phyloP scores from a whole-genome alignment of 2,797 vertebrate species.

The Gadopsis bispinosus region DNA sequence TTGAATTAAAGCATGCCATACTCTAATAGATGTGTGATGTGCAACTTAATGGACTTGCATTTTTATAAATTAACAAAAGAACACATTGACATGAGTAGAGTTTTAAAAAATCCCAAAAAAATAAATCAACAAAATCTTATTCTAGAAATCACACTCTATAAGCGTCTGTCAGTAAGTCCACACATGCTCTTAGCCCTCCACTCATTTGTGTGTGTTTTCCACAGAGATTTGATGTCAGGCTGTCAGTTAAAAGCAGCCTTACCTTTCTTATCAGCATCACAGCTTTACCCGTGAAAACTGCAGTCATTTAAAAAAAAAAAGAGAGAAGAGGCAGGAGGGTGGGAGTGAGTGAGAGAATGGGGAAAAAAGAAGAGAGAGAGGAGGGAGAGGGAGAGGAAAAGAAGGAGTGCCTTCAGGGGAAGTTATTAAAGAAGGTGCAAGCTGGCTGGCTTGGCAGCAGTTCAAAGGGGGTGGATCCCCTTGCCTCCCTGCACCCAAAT shows the following conservation, averaged over 20 bases:
- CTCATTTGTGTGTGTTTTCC: conserved; percentile 55
- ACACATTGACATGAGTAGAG: conserved; percentile 28
- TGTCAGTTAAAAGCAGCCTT: conserved; percentile 83
- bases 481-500: conserved; percentile 83
- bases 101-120: conserved; percentile 37
- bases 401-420: conserved; percentile 83
- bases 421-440: conserved; percentile 86
- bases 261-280: conserved; percentile 85
- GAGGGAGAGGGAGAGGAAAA: conserved; percentile 67
- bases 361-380: conserved; percentile 51
- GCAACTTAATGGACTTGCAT: conserved; percentile 16
- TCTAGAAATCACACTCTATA: conserved; percentile 31
- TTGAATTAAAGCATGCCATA: conserved; percentile 20
- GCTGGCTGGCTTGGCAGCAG: conserved; percentile 86
- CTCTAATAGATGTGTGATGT: conserved; percentile 13
- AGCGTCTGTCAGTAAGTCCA: conserved; percentile 33
- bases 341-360: conserved; percentile 75
- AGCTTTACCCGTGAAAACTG: conserved; percentile 83
- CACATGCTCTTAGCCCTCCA: conserved; percentile 50
- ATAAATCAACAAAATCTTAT: conserved; percentile 36
- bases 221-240: conserved; percentile 76
- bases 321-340: conserved; percentile 67
- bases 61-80: conserved; percentile 51
- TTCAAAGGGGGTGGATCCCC: conserved; percentile 86
- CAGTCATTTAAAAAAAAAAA: conserved; percentile 77